These are phyloP conservation scores for Dasypogon diadema DNA, from an alignment of 2,888 invertebrate species.

Conservation along the genomic window DNA sequence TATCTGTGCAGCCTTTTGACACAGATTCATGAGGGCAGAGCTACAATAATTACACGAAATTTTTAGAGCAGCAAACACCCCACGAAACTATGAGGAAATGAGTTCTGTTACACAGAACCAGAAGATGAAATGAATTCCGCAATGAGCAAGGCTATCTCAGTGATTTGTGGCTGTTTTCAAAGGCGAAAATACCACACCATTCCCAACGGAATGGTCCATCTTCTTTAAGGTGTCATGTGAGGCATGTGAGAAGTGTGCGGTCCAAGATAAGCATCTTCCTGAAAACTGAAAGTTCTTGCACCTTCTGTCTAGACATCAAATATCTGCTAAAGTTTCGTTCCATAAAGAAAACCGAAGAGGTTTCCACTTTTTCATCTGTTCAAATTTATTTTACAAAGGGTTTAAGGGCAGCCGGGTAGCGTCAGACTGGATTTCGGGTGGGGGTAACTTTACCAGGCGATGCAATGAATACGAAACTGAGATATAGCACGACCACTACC, in stretches of 20 bases:
- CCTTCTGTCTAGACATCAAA: slow-evolving; percentile 38
- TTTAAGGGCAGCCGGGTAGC: not conserved
- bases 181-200: too few relatives aligned
- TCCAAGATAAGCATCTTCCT: not conserved
- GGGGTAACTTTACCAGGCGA: not conserved
- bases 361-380: slow-evolving; percentile 10
- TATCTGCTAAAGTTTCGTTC: slow-evolving; percentile 27
- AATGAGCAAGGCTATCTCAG: too few relatives aligned
- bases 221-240: not conserved
- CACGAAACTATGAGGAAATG: too few relatives aligned
- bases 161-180: too few relatives aligned
- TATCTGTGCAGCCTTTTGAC: too few relatives aligned
- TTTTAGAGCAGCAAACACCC: too few relatives aligned
- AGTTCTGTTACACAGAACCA: too few relatives aligned
- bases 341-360: slow-evolving; percentile 26
- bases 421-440: not conserved
- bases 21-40: too few relatives aligned
- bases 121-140: too few relatives aligned
- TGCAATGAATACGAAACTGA: slow-evolving; percentile 31
- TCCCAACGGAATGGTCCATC: too few relatives aligned
- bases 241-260: too few relatives aligned
- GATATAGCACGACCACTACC: slow-evolving; percentile 18
- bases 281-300: slow-evolving; percentile 1
- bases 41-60: too few relatives aligned
- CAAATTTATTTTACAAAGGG: slow-evolving; percentile 9